Conservation (phyloP, 1,140 invertebrate genomes). For the Pentalonia nigronervosa region DNA sequence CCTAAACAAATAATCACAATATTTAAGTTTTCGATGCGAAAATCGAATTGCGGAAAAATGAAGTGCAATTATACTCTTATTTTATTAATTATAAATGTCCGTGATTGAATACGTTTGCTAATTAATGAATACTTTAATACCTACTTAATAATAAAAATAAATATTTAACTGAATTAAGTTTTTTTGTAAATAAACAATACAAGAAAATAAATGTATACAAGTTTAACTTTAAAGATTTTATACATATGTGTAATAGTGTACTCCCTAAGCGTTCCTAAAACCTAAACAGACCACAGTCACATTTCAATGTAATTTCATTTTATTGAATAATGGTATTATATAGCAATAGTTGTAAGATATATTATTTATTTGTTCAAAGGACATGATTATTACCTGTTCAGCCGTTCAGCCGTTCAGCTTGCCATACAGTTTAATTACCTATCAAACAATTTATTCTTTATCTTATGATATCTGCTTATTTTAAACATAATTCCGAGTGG, state of each 20-base stretch:
- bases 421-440: background rate
- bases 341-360: background rate
- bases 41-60: too few species aligned
- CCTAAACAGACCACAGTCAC: background rate
- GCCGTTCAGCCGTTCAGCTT: too few species aligned
- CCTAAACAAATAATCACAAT: too few species aligned
- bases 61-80: too few species aligned
- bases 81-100: too few species aligned
- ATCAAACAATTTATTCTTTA: background rate
- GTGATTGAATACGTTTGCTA: too few species aligned
- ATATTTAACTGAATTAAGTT: background rate
- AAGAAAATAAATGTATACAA: too few species aligned
- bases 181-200: too few species aligned
- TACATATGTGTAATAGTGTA: background rate
- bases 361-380: background rate
- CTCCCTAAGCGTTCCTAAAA: background rate
- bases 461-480: background rate
- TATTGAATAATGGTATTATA: background rate
- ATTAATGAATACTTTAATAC: too few species aligned
- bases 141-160: too few species aligned
- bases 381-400: background rate
- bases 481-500: background rate
- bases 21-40: too few species aligned
- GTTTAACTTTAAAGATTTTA: background rate
- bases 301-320: background rate